Percentiles rank a stretch among this genome's conserved stretches.
phyloP scores from a whole-genome alignment of 2,797 vertebrate species.

The Trachurus trachurus region DNA sequence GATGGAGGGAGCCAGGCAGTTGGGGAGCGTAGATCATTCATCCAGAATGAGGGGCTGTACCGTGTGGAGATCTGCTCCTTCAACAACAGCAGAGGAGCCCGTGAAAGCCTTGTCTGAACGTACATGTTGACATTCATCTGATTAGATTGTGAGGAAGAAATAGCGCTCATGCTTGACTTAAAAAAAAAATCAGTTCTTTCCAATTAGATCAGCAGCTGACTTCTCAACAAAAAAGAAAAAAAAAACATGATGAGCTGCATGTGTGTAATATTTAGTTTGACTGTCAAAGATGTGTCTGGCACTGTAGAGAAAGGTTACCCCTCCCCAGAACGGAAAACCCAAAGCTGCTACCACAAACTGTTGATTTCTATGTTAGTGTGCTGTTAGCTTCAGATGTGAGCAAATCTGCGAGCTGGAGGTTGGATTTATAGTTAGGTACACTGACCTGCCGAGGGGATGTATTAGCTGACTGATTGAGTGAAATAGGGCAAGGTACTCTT shows the following conservation, averaged over 20 bases:
- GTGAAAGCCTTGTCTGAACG: conserved; percentile 30
- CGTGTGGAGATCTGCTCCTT: conserved; percentile 61
- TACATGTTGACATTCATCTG: conserved; percentile 16
- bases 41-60: conserved; percentile 76
- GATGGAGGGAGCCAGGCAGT: conserved; percentile 83
- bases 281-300: conserved; percentile 16
- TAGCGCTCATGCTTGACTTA: conserved; percentile 19
- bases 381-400: conserved; percentile 49
- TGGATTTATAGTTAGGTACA: conserved; percentile 67
- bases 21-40: conserved; percentile 85
- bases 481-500: conserved; percentile 81
- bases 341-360: conserved; percentile 31
- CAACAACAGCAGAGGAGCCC: conserved; percentile 39
- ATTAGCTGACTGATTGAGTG: conserved; percentile 80
- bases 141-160: conserved; percentile 9
- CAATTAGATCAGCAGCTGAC: conserved; percentile 14
- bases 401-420: conserved; percentile 47
- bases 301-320: conserved; percentile 20
- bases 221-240: conserved; percentile 13
- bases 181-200: conserved; percentile 17
- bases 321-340: conserved; percentile 23
- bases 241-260: conserved; percentile 7
- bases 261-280: conserved; percentile 14
- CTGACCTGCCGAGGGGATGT: conserved; percentile 66
- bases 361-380: conserved; percentile 36